phyloP scores from a whole-genome alignment of 1,140 invertebrate species.

The Sarcophaga bullata region DNA sequence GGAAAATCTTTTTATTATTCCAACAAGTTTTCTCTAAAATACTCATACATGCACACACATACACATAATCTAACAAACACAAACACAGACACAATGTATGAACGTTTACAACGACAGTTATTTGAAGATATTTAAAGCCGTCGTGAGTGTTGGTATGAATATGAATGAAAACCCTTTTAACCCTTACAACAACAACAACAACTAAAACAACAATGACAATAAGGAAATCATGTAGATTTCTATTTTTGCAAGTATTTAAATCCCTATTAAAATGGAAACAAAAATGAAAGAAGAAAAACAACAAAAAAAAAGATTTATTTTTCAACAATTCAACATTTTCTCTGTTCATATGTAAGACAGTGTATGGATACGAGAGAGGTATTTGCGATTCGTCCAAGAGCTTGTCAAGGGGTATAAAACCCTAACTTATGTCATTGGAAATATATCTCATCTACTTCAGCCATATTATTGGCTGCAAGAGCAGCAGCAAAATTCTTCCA shows the following conservation, averaged over 20 bases:
- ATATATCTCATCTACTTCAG: too few species aligned
- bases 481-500: too few species aligned
- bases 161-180: background rate
- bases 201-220: background rate
- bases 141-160: background rate
- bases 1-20: constrained; percentile 15
- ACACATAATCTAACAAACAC: too few species aligned
- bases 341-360: background rate
- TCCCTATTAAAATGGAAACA: background rate
- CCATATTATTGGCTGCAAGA: too few species aligned
- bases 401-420: too few species aligned
- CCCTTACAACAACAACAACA: background rate
- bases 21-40: background rate
- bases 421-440: too few species aligned
- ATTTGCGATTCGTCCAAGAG: too few species aligned
- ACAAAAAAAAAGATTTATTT: background rate
- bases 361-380: too few species aligned
- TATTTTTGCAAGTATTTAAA: background rate
- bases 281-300: too few species aligned
- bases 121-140: too few species aligned
- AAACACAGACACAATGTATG: too few species aligned
- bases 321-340: background rate
- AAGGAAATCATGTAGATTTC: background rate
- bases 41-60: background rate
- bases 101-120: too few species aligned